Evolutionary conservation across 2,113 vertebrate species (phyloP).

Genomic region (Phasianus colchicus): DNA sequence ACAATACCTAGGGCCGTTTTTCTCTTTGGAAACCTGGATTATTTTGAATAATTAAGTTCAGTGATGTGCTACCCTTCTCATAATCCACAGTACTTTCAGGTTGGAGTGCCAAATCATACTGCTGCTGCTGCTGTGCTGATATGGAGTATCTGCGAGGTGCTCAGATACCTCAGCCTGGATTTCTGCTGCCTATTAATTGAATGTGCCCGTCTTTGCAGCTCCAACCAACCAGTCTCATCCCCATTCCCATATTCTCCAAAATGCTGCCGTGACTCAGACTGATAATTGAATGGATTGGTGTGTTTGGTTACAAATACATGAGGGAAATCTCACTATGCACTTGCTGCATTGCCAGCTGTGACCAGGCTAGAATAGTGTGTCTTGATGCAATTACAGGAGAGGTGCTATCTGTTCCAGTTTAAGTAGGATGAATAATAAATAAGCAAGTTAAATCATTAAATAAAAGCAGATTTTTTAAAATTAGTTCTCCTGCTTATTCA

Average conservation of each 20-base stretch:
- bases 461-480: neutral
- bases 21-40: neutral
- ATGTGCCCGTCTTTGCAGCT: neutral
- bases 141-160: rapidly evolving
- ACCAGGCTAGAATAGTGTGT: rapidly evolving
- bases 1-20: neutral
- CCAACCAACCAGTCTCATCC: neutral
- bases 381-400: neutral
- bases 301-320: rapidly evolving
- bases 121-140: neutral
- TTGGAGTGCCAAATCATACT: neutral
- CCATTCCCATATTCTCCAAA: neutral
- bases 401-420: neutral
- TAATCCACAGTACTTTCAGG: neutral
- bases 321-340: neutral
- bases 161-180: rapidly evolving
- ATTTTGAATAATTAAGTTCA: neutral
- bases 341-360: rapidly evolving
- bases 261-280: rapidly evolving
- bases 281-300: neutral
- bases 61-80: neutral
- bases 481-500: neutral
- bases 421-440: neutral
- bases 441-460: neutral
- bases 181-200: neutral